These are phyloP conservation scores for Hippocampus kuda DNA, from an alignment of 2,797 vertebrate genomes.

Conservation along the genomic window DNA sequence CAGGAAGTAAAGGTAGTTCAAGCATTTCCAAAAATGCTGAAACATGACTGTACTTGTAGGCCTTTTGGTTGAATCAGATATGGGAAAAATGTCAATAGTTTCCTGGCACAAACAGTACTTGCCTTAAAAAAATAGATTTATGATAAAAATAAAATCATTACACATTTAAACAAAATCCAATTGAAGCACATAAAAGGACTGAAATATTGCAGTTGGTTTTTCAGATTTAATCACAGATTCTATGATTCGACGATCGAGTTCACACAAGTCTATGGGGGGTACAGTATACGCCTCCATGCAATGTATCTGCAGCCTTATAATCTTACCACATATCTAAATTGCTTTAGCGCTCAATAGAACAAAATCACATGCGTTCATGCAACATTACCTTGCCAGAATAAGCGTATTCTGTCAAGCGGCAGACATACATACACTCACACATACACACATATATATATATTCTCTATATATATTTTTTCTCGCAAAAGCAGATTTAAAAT, in stretches of 20 bases:
- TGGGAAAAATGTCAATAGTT: conserved; percentile 33
- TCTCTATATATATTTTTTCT: not conserved
- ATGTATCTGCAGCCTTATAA: conserved; percentile 7
- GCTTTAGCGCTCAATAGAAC: not conserved
- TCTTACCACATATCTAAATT: not conserved
- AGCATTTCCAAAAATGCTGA: conserved; percentile 11
- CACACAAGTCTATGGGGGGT: conserved; percentile 5
- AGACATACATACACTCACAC: not conserved
- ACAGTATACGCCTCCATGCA: conserved; percentile 25
- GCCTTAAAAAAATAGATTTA: too few species aligned
- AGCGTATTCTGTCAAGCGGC: not conserved
- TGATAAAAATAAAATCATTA: not conserved
- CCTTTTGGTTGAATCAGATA: conserved; percentile 32
- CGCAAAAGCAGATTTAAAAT: not conserved
- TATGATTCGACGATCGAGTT: conserved; percentile 19
- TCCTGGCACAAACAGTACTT: conserved; percentile 30
- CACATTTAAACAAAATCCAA: not conserved
- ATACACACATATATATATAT: not conserved
- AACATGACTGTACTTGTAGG: conserved; percentile 45
- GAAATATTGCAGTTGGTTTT: conserved; percentile 2
- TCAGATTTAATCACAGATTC: conserved; percentile 45
- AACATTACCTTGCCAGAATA: not conserved
- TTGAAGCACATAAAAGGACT: not conserved
- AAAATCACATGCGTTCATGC: not conserved
- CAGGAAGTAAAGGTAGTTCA: conserved; percentile 22